Percentiles rank a stretch among this genome's conserved stretches.
Evolutionary conservation across 2,888 invertebrate species (phyloP).

Genomic region (Stegophylla sp.): DNA sequence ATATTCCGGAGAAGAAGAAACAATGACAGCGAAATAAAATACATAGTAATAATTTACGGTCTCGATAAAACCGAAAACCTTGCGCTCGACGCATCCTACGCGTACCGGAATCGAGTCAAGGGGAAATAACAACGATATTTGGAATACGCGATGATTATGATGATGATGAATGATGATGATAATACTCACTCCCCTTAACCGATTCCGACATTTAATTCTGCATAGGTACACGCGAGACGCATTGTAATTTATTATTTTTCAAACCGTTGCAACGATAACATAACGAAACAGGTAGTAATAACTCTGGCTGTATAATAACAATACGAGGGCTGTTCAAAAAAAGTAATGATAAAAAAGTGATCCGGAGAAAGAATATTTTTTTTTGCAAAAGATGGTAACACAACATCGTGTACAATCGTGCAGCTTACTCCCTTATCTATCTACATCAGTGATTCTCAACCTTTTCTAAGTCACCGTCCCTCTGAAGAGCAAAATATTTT

Average conservation of each 20-base stretch:
- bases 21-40: conserved; percentile 21
- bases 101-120: conserved; percentile 46
- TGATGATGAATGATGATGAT: background rate
- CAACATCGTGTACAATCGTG: no score
- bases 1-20: conserved; percentile 20
- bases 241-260: background rate
- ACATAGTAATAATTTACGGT: background rate
- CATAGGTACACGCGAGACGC: background rate
- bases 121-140: background rate
- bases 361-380: no score
- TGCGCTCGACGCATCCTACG: background rate
- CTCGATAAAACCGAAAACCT: conserved; percentile 17
- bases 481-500: no score
- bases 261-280: background rate
- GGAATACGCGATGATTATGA: background rate
- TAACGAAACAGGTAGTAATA: background rate
- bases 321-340: no score
- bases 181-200: background rate
- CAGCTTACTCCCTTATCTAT: no score
- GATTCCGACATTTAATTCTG: conserved; percentile 18
- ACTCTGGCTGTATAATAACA: background rate
- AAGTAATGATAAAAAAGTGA: no score
- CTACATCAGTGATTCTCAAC: no score
- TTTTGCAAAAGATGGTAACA: no score
- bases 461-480: no score